These are phyloP conservation scores for Clepsis dumicolana DNA, from an alignment of 2,888 invertebrate genomes.

Conservation along the genomic window DNA sequence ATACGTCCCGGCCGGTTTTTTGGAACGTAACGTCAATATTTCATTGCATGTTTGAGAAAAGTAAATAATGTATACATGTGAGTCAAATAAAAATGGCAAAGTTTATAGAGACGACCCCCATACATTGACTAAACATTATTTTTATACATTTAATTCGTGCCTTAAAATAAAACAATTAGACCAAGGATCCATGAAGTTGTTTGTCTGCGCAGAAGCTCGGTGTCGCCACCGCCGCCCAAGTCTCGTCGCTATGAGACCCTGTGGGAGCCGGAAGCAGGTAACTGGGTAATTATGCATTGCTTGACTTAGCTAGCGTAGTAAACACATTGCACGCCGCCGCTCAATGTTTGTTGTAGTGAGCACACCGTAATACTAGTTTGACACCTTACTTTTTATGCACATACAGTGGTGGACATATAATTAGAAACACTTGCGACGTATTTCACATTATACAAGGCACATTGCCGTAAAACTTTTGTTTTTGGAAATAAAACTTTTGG, in stretches of 20 bases:
- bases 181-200: background rate
- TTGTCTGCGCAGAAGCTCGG: slow-evolving; percentile 66
- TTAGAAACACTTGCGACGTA: too few relatives aligned
- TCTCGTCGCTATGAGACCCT: slow-evolving; percentile 75
- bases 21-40: too few relatives aligned
- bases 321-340: background rate
- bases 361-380: background rate
- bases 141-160: background rate
- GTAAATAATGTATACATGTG: too few relatives aligned
- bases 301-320: slow-evolving; percentile 59
- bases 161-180: background rate
- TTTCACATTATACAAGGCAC: too few relatives aligned
- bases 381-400: background rate
- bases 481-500: too few relatives aligned
- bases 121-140: background rate
- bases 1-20: too few relatives aligned
- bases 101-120: background rate
- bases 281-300: slow-evolving; percentile 82
- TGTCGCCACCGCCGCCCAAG: slow-evolving; percentile 82
- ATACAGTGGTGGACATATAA: too few relatives aligned
- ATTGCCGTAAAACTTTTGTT: too few relatives aligned
- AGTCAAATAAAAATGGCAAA: too few relatives aligned
- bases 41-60: too few relatives aligned
- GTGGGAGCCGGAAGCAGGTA: slow-evolving; percentile 81
- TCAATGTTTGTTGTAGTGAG: background rate